Conservation (phyloP, 2,888 invertebrate genomes). For the Eremobia ochroleuca region DNA sequence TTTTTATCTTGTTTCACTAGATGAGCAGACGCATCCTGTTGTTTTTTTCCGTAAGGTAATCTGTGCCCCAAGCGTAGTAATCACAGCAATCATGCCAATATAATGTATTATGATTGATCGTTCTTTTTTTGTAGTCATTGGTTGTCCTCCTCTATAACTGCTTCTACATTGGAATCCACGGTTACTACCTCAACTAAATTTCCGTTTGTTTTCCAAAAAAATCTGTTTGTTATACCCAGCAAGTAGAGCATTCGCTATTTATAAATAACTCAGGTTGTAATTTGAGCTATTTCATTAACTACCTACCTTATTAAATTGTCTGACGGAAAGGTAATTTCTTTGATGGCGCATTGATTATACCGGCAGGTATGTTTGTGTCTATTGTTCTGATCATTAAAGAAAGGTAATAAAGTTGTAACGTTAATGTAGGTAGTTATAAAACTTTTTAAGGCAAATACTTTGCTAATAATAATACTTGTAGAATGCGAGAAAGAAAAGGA, state of each 20-base stretch:
- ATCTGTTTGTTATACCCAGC: not conserved
- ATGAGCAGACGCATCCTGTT: not conserved
- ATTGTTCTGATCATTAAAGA: conserved; percentile 72
- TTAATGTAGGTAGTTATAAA: conserved; percentile 14
- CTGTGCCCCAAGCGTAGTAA: not conserved
- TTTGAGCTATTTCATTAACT: conserved; percentile 42
- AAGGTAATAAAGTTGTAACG: conserved; percentile 28
- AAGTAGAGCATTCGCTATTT: not conserved
- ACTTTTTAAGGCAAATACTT: conserved; percentile 11
- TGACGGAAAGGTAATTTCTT: conserved; percentile 74
- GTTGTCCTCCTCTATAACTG: not conserved
- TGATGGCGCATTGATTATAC: conserved; percentile 76
- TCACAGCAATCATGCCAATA: not conserved
- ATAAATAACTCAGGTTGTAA: conserved; percentile 13
- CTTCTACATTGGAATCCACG: too few species aligned
- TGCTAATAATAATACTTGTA: not conserved
- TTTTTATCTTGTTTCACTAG: not conserved
- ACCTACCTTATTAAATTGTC: conserved; percentile 43
- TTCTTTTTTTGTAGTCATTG: not conserved
- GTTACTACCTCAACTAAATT: not conserved
- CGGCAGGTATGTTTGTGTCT: conserved; percentile 67
- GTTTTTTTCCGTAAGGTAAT: not conserved
- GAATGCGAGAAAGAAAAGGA: not conserved
- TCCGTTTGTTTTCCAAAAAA: not conserved
- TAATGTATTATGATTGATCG: not conserved